A percentile compares a stretch with the other conserved stretches of the same genome.
Evolutionary conservation across 2,888 invertebrate species (phyloP).

Genomic region (Baccha elongata): DNA sequence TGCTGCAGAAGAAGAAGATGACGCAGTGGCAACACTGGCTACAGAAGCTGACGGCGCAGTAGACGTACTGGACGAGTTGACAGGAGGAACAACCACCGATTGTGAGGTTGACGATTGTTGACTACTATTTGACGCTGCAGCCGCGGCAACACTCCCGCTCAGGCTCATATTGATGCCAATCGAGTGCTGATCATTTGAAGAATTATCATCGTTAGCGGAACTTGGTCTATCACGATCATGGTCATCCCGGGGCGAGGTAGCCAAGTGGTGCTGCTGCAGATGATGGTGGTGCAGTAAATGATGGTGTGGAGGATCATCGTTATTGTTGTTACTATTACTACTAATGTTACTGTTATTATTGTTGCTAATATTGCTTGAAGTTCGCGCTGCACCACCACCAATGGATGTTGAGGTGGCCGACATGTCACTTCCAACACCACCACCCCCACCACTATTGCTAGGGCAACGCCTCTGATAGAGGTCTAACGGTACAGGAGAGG

Average conservation of each 20-base stretch:
- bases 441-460: conserved; percentile 71
- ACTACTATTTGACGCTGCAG: conserved; percentile 78
- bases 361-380: conserved; percentile 72
- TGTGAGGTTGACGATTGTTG: conserved; percentile 81
- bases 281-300: conserved; percentile 75
- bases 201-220: conserved; percentile 84
- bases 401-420: conserved; percentile 63
- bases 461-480: conserved; percentile 81
- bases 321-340: conserved; percentile 74
- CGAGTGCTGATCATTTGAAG: conserved; percentile 83
- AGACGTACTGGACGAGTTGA: conserved; percentile 75
- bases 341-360: conserved; percentile 69
- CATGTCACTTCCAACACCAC: conserved; percentile 54
- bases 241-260: conserved; percentile 75
- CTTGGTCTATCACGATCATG: conserved; percentile 78
- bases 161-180: conserved; percentile 87
- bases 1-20: conserved; percentile 76
- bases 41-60: conserved; percentile 68
- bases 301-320: conserved; percentile 74
- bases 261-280: conserved; percentile 71
- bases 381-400: conserved; percentile 65
- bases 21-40: conserved; percentile 64
- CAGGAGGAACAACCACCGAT: conserved; percentile 75
- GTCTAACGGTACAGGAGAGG: conserved; percentile 81
- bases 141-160: conserved; percentile 82